These are phyloP conservation scores for Lypha dubia DNA, from an alignment of 2,888 invertebrate genomes.

Conservation along the genomic window DNA sequence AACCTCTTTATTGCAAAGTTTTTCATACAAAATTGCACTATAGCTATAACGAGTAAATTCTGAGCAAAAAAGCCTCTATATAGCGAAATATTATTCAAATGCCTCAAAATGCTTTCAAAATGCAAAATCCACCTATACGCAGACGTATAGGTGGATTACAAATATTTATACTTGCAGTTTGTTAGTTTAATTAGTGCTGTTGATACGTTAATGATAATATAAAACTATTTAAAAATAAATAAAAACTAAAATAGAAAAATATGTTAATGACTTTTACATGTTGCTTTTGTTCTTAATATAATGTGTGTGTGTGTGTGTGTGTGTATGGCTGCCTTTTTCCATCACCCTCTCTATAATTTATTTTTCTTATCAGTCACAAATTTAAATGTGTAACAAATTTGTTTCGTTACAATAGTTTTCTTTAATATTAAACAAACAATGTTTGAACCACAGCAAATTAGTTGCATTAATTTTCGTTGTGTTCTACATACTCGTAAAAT, in stretches of 20 bases:
- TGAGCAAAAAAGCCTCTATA: too few relatives aligned
- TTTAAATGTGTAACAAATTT: constrained; percentile 66
- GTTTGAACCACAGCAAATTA: constrained; percentile 40
- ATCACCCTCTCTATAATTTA: constrained; percentile 1
- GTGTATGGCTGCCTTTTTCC: neutral
- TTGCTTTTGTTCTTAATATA: constrained; percentile 1
- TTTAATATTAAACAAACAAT: neutral
- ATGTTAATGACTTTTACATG: constrained; percentile 39
- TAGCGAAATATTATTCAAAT: too few relatives aligned
- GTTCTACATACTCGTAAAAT: neutral
- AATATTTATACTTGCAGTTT: neutral
- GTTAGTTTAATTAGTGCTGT: neutral
- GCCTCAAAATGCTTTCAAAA: too few relatives aligned
- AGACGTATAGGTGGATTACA: too few relatives aligned
- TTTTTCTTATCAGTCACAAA: constrained; percentile 59
- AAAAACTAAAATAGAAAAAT: constrained; percentile 20
- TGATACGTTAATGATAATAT: constrained; percentile 25
- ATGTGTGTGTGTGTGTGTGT: too few relatives aligned
- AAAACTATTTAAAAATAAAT: constrained; percentile 36
- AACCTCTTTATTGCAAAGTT: too few relatives aligned
- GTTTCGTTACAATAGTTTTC: constrained; percentile 44
- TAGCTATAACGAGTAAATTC: too few relatives aligned
- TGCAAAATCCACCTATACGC: too few relatives aligned
- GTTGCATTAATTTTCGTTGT: constrained; percentile 37
- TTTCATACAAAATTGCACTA: too few relatives aligned